Base-by-base conservation (phyloP, 1,140 invertebrate species). In the Drosophila kohkoa region DNA sequence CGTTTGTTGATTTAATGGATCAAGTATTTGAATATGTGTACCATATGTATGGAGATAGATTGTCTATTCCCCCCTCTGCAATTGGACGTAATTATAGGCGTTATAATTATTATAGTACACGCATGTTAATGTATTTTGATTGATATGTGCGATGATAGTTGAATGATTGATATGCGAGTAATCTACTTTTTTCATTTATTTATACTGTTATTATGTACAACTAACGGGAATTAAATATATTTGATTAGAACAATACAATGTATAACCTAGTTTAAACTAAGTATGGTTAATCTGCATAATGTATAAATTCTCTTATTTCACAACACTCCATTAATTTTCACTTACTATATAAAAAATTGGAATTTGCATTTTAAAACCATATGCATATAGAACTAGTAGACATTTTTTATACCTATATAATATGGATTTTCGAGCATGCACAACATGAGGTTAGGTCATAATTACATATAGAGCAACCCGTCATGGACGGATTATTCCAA, bases 21-120 rank as follows among this genome's bases (percentile, higher is more conserved):
- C 25, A 55, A 11, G 30, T 15, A 15, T 20, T 49, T 6, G 58
- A 59, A 57, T 41, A 48, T 25, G 43, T 49, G 28, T 32, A 10
- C 20, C 3, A 25, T 25, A 25, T 25, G 20, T 25, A 25, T 25
- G 20, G 20, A 25, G 15, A 16, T 81, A 54, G 11, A 11, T 30
- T 13, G n/a, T 54, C 43, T 46, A 11, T 35, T 41, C 60, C 63
- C 59, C 59, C 59, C 35, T 41, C 46, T n/a, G 28, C 49, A 46
- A 30, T 59, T 45, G 28, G 54, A 25, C 11, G 35, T 48, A 58
- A 75, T 77, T 54, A 59, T 51, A 68, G 69, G 77, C 65, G 80
- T 88, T 72, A 88, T 88, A 83, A 87, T 87, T 88, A 83, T 80
- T 46, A 62, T 51, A 62, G 48, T 69, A 69, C 80, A 80, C 73